phyloP scores from a whole-genome alignment of 2,113 vertebrate species.

The Aramus guarauna region DNA sequence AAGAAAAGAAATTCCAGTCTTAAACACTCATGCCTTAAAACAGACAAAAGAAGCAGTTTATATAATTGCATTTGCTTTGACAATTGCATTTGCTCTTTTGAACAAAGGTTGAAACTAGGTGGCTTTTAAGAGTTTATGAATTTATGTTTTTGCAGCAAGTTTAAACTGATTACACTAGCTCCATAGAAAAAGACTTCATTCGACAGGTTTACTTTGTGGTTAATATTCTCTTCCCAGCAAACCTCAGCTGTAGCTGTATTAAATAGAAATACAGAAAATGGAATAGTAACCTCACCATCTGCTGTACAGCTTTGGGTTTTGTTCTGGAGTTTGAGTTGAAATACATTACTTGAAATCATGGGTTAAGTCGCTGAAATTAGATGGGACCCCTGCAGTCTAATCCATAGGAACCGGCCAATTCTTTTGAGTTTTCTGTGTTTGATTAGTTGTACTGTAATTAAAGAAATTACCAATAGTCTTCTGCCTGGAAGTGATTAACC shows the following conservation, averaged over 20 bases:
- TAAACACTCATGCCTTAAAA: background rate
- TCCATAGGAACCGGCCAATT: constrained; percentile 71
- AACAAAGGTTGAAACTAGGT: background rate
- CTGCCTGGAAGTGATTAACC: constrained; percentile 61
- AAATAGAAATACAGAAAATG: constrained; percentile 35
- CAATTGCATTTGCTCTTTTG: background rate
- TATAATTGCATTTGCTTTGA: background rate
- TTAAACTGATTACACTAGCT: background rate
- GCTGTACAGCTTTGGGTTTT: constrained; percentile 75
- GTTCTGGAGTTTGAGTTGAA: constrained; percentile 68
- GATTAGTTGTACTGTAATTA: constrained; percentile 82
- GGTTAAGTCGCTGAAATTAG: constrained; percentile 69
- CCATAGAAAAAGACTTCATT: background rate
- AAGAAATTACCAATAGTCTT: constrained; percentile 72
- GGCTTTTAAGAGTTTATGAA: background rate
- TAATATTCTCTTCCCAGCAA: background rate
- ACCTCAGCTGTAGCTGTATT: constrained; percentile 25
- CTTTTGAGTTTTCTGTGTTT: constrained; percentile 74
- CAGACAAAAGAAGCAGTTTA: background rate
- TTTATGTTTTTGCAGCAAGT: background rate
- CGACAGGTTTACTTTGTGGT: background rate
- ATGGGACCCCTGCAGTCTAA: constrained; percentile 76
- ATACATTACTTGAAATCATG: constrained; percentile 63
- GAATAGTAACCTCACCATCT: constrained; percentile 82
- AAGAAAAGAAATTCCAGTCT: background rate